Evolutionary conservation across 2,797 vertebrate genomes (phyloP).

Genomic region (Hippopotamyrus pictus): DNA sequence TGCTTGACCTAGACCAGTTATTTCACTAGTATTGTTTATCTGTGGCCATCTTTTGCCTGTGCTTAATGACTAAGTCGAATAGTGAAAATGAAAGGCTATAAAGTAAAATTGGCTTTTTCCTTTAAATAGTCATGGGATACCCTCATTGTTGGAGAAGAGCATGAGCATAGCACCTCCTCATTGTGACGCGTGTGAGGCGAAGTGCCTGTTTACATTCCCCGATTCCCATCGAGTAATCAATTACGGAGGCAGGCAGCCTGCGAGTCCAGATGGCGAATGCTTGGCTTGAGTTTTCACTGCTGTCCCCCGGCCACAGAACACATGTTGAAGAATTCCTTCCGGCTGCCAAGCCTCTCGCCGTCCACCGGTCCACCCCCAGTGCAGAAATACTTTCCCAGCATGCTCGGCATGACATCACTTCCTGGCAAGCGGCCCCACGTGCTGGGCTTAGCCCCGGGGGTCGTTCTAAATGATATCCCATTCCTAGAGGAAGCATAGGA

Average conservation of each 20-base stretch:
- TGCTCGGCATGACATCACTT: slow-evolving; percentile 37
- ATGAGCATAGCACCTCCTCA: background rate
- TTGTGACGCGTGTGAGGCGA: background rate
- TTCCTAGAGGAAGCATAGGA: background rate
- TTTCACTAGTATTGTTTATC: background rate
- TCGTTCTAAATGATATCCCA: background rate
- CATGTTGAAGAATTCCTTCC: slow-evolving; percentile 16
- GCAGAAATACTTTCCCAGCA: slow-evolving; percentile 27
- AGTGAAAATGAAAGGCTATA: background rate
- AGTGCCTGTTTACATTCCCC: slow-evolving; percentile 5
- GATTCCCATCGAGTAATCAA: slow-evolving; percentile 13
- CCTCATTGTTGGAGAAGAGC: background rate
- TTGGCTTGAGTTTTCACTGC: slow-evolving; percentile 1
- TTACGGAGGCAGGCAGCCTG: slow-evolving; percentile 16
- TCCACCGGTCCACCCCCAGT: slow-evolving; percentile 9
- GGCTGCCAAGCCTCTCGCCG: slow-evolving; percentile 30
- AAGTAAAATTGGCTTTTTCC: background rate
- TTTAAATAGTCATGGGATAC: background rate
- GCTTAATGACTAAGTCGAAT: background rate
- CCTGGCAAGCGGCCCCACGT: slow-evolving; percentile 23
- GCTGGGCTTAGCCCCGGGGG: background rate
- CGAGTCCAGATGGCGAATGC: slow-evolving; percentile 35
- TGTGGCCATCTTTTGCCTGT: background rate
- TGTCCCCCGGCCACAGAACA: slow-evolving; percentile 19
- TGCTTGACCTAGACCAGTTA: background rate